A percentile compares a stretch with the other conserved stretches of the same genome.
Conservation (phyloP, 2,797 vertebrate species). For the Centroberyx gerrardi region DNA sequence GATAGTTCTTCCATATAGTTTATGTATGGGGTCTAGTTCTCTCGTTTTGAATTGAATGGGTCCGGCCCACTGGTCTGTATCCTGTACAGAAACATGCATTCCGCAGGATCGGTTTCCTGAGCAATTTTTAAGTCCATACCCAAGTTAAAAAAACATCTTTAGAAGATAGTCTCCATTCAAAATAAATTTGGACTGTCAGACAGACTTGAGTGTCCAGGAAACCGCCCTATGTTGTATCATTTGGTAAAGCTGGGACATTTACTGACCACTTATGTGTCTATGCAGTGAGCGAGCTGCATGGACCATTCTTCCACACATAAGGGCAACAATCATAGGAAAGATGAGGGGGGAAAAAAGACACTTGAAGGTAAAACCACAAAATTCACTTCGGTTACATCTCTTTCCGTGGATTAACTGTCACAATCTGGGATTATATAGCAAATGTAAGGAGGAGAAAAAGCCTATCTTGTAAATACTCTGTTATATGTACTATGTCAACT, state of each 20-base stretch:
- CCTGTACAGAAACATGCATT: slow-evolving; percentile 86
- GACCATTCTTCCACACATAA: slow-evolving; percentile 61
- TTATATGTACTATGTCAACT: neutral
- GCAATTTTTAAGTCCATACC: slow-evolving; percentile 30
- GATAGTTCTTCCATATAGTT: slow-evolving; percentile 72
- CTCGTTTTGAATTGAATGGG: slow-evolving; percentile 82
- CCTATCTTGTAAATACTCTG: neutral
- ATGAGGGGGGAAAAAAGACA: slow-evolving; percentile 56
- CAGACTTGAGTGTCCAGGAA: slow-evolving; percentile 47
- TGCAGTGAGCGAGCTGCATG: slow-evolving; percentile 58
- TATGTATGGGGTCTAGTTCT: slow-evolving; percentile 72
- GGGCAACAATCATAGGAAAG: slow-evolving; percentile 67
- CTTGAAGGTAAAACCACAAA: slow-evolving; percentile 73
- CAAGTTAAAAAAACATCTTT: neutral
- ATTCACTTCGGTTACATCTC: slow-evolving; percentile 67
- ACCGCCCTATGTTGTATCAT: slow-evolving; percentile 45
- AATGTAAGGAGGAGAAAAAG: slow-evolving; percentile 17
- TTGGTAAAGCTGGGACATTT: slow-evolving; percentile 75
- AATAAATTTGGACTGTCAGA: slow-evolving; percentile 26
- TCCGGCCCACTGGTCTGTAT: slow-evolving; percentile 89
- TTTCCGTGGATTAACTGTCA: slow-evolving; percentile 33
- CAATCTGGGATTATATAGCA: slow-evolving; percentile 37
- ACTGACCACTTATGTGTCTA: slow-evolving; percentile 67
- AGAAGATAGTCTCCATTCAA: neutral
- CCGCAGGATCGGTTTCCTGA: slow-evolving; percentile 58